Percentiles rank a stretch among this genome's conserved stretches.
These are phyloP conservation scores for Tetranychus urticae DNA, from an alignment of 1,140 invertebrate genomes.

Conservation along the genomic window DNA sequence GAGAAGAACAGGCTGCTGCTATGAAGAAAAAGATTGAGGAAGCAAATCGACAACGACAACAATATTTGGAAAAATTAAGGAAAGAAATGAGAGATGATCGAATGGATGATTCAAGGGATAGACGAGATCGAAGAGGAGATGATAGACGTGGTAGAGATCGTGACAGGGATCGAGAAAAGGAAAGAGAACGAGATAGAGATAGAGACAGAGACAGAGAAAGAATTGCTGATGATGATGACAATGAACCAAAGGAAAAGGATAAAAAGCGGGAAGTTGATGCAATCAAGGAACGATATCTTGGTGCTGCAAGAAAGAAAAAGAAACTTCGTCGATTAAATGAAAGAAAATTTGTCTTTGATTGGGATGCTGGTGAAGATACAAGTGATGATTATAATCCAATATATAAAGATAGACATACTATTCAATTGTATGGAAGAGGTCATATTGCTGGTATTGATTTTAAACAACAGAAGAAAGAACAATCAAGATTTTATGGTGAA, in stretches of 20 bases:
- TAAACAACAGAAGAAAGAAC: constrained; percentile 30
- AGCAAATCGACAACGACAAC: constrained; percentile 34
- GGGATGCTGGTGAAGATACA: constrained; percentile 96
- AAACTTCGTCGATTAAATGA: constrained; percentile 79
- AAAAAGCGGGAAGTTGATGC: constrained; percentile 76
- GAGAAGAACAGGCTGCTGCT: constrained; percentile 54
- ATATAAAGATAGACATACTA: constrained; percentile 57
- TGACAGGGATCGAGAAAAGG: constrained; percentile 13
- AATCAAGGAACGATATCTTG: constrained; percentile 76
- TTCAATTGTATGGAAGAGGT: constrained; percentile 91
- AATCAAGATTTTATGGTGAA: constrained; percentile 94
- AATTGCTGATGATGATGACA: constrained; percentile 15
- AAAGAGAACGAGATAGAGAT: constrained; percentile 17
- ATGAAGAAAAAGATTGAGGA: constrained; percentile 40
- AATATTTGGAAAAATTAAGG: constrained; percentile 33
- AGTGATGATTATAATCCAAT: constrained; percentile 89
- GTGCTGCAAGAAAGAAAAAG: constrained; percentile 76
- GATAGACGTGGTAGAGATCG: constrained; percentile 5
- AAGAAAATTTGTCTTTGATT: constrained; percentile 98
- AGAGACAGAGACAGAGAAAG: constrained; percentile 16
- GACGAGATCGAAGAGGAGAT: constrained; percentile 12
- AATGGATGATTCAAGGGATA: constrained; percentile 11
- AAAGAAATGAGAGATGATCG: constrained; percentile 25
- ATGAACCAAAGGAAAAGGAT: constrained; percentile 29
- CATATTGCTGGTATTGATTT: constrained; percentile 87